phyloP scores from a whole-genome alignment of 2,888 invertebrate genomes.

The Poecilus cupreus region DNA sequence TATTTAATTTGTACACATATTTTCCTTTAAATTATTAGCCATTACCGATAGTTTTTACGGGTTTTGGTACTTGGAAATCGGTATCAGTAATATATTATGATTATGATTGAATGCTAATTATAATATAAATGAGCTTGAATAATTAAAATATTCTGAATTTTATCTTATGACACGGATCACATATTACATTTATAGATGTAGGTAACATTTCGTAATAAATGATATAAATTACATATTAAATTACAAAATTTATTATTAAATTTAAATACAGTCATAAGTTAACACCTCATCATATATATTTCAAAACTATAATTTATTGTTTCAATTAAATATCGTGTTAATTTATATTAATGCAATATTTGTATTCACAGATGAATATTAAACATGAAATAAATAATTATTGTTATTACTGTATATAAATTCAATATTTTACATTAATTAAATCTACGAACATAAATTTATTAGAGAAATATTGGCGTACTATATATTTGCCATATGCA shows the following conservation, averaged over 20 bases:
- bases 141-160: too few species aligned
- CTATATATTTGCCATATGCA: not conserved
- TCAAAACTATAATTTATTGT: slow-evolving; percentile 12
- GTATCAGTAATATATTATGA: too few species aligned
- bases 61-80: too few species aligned
- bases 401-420: slow-evolving; percentile 42
- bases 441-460: not conserved
- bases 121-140: too few species aligned
- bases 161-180: too few species aligned
- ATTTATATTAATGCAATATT: slow-evolving; percentile 39
- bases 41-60: too few species aligned
- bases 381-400: slow-evolving; percentile 34
- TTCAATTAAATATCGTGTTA: slow-evolving; percentile 42
- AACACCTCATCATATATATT: slow-evolving; percentile 20
- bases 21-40: too few species aligned
- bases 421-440: slow-evolving; percentile 33
- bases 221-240: slow-evolving; percentile 14
- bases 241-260: slow-evolving; percentile 27
- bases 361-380: slow-evolving; percentile 42
- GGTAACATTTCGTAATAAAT: not conserved
- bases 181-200: not conserved
- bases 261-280: slow-evolving; percentile 28
- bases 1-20: too few species aligned
- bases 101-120: too few species aligned
- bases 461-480: not conserved